Conservation (phyloP, 2,888 invertebrate species). For the Leptogaster cylindrica region DNA sequence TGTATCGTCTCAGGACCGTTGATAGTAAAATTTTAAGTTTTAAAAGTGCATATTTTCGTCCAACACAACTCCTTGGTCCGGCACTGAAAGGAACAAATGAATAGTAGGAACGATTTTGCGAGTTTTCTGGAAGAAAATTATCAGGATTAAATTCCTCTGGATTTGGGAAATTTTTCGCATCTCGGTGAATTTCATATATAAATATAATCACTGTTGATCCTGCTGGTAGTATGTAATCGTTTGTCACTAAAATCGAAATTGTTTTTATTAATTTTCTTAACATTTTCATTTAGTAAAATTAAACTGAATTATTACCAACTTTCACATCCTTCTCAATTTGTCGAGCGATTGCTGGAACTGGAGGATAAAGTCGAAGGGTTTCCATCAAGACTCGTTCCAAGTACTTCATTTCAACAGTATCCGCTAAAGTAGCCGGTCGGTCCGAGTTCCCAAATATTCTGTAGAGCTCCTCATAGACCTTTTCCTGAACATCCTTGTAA, state of each 20-base stretch:
- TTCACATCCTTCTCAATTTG: slow-evolving; percentile 73
- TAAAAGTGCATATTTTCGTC: slow-evolving; percentile 80
- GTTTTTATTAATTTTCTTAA: too few species aligned
- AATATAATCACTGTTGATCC: slow-evolving; percentile 73
- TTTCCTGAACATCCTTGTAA: slow-evolving; percentile 79
- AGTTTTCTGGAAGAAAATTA: slow-evolving; percentile 79
- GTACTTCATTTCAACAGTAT: slow-evolving; percentile 82
- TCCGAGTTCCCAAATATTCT: slow-evolving; percentile 80
- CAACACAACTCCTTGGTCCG: slow-evolving; percentile 80
- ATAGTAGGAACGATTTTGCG: slow-evolving; percentile 77
- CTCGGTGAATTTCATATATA: slow-evolving; percentile 73
- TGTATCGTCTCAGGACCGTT: slow-evolving; percentile 74
- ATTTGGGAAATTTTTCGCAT: slow-evolving; percentile 70
- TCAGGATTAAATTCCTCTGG: slow-evolving; percentile 78
- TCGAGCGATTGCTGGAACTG: slow-evolving; percentile 79
- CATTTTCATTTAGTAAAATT: too few species aligned
- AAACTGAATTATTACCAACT: too few species aligned
- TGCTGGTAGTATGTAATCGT: slow-evolving; percentile 71
- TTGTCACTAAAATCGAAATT: slow-evolving; percentile 69
- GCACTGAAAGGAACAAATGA: slow-evolving; percentile 82
- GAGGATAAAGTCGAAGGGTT: slow-evolving; percentile 78
- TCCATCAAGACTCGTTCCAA: slow-evolving; percentile 80
- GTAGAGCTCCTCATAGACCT: slow-evolving; percentile 75
- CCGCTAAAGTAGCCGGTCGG: slow-evolving; percentile 76
- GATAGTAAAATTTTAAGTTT: slow-evolving; percentile 77